Evolutionary conservation across 2,888 invertebrate genomes (phyloP), one percentile per base, ranked within the genome.

Genomic region (Eueremaeus valkanovi): DNA sequence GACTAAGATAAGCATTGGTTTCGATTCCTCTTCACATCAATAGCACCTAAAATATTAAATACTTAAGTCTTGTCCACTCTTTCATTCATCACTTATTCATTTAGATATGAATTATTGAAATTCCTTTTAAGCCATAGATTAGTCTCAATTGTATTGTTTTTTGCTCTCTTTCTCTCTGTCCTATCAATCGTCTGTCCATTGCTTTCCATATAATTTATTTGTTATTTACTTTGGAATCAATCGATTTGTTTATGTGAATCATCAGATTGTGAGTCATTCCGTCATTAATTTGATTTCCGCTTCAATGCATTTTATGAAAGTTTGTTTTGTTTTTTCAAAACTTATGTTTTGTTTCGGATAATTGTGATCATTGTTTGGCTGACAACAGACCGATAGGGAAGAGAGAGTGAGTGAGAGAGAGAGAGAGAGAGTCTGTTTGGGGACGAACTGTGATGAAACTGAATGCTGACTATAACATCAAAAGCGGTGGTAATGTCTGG

Each of bases 361-460:
- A 29, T 63, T 63, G 63, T 63, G 63, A 63, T 63, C 63, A 63
- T 31, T 63, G 63, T 63, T 63, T 63, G 63, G 63, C 63, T 33
- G 63, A 63, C 63, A 31, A 31, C 33, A 24, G 13, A 63, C 13
- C 63, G 63, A 63, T 63, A n/a, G n/a, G 45, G 27, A n/a, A n/a
- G n/a, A n/a, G n/a, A n/a, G n/a, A n/a, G n/a, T n/a, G n/a, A n/a
- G n/a, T n/a, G n/a, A n/a, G n/a, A n/a, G n/a, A n/a, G n/a, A n/a
- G n/a, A n/a, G n/a, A n/a, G n/a, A n/a, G n/a, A n/a, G n/a, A n/a
- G n/a, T n/a, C n/a, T n/a, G n/a, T 55, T 11, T 55, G 51, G 21
- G 51, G 51, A n/a, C 24, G 18, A 11, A 55, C 27, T 55, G 55
- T 13, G 11, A 27, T 24, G 24, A 24, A 55, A 55, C 31, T 63